Evolutionary conservation across 2,888 invertebrate species (phyloP), one percentile per base, ranked within the genome.

Genomic region (Campaea margaritaria): DNA sequence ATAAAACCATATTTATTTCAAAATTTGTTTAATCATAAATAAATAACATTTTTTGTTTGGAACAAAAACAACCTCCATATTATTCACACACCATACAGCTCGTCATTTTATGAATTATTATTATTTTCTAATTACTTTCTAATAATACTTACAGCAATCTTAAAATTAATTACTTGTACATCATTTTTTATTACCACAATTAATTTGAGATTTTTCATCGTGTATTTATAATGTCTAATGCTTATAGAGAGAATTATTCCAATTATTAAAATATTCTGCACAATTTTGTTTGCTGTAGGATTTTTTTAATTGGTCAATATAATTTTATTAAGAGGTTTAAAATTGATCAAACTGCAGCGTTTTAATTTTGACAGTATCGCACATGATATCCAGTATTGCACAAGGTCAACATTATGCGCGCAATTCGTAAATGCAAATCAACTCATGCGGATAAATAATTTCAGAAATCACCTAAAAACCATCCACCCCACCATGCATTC

Each of bases 101-200:
- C 87, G 69, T 86, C 89, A 86, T 86, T 85, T 87, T 87, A 86
- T 88, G 87, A 87, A 91, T 87, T 91, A 91, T 83, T 86, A 87
- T 87, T 88, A 81, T 89, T 87, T 75, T 82, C 92, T 91, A 92
- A 86, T 91, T 91, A 90, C 78, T 76, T 81, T 88, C 92, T 92
- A 92, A 87, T 92, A 92, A 92, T 92, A 92, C 92, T 92, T 91
- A 91, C 89, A 91, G 87, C 88, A 86, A 92, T 86, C 91, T 89
- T 92, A 91, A 76, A 38, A 82, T 74, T 85, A 90, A 83, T 75
- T 61, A 55, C 84, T 91, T 92, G 92, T 92, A 91, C 92, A 91
- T 87, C 87, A 51, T 56, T 81, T 86, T 75, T 87, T 86, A 86
- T 89, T 89, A 91, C 87, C 90, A 91, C 88, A 90, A 87, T 81